Evolutionary conservation across 2,888 invertebrate genomes (phyloP).

Genomic region (Synergus laeviventris): DNA sequence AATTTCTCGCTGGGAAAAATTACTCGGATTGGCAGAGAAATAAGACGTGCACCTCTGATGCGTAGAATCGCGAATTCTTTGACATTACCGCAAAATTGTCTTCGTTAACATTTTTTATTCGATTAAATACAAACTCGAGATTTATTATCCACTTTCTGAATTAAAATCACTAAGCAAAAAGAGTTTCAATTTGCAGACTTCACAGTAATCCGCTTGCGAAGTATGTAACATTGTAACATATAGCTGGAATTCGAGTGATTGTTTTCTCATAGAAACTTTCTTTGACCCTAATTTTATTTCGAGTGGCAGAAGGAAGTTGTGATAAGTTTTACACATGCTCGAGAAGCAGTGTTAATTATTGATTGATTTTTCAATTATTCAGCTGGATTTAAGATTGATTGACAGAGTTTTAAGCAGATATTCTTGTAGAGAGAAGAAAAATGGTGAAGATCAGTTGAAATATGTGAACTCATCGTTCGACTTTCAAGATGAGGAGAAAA

Average conservation of each 20-base stretch:
- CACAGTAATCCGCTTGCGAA: not conserved
- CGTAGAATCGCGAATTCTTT: not conserved
- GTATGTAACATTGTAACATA: too few species aligned
- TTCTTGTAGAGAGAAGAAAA: not conserved
- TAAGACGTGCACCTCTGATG: not conserved
- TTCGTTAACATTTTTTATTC: not conserved
- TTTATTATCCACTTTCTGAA: not conserved
- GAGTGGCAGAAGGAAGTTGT: not conserved
- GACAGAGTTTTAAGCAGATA: not conserved
- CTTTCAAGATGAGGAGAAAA: constrained; percentile 26
- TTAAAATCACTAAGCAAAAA: not conserved
- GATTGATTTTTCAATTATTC: too few species aligned
- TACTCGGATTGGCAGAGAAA: not conserved
- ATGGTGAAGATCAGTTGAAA: not conserved
- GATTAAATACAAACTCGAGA: not conserved
- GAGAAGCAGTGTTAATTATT: not conserved
- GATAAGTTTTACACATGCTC: not conserved
- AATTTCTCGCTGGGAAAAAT: constrained; percentile 2
- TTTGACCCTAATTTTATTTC: not conserved
- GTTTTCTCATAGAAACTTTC: not conserved
- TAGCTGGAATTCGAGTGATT: not conserved
- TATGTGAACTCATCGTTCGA: constrained; percentile 22
- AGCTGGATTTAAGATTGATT: too few species aligned
- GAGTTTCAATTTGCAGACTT: not conserved
- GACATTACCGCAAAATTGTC: not conserved